A percentile compares a stretch with the other conserved stretches of the same genome.
These are phyloP conservation scores for Xiphophorus birchmanni DNA, from an alignment of 2,797 vertebrate genomes.

Conservation along the genomic window DNA sequence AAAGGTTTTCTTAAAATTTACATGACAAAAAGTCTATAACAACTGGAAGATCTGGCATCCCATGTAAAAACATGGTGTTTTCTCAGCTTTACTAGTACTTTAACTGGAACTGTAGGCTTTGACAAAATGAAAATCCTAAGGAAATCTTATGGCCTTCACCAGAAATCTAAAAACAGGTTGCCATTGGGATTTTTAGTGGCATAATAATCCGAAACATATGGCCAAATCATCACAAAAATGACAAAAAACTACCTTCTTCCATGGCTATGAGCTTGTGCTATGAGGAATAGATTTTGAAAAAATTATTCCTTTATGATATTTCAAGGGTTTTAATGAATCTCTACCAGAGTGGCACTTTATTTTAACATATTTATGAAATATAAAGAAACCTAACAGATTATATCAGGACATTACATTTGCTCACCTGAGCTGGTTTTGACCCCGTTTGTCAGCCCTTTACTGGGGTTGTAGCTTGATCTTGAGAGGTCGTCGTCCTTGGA, in stretches of 20 bases:
- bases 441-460: slow-evolving; percentile 86
- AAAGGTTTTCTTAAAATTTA: no score
- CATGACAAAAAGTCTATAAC: no score
- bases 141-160: neutral
- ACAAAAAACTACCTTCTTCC: neutral
- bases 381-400: neutral
- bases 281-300: neutral
- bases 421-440: slow-evolving; percentile 87
- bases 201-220: neutral
- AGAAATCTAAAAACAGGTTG: neutral
- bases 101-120: neutral
- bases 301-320: neutral
- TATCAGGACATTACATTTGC: neutral
- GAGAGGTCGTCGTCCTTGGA: slow-evolving; percentile 88
- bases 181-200: neutral
- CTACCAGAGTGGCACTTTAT: neutral
- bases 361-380: neutral
- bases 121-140: neutral
- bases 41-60: neutral
- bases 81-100: neutral
- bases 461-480: slow-evolving; percentile 85
- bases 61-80: no score
- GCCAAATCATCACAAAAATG: neutral
- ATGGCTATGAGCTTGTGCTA: neutral
- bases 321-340: neutral